These are phyloP conservation scores for Spongilla lacustris DNA, from an alignment of 37 sponge, comb jelly and placozoan genomes.

Conservation along the genomic window DNA sequence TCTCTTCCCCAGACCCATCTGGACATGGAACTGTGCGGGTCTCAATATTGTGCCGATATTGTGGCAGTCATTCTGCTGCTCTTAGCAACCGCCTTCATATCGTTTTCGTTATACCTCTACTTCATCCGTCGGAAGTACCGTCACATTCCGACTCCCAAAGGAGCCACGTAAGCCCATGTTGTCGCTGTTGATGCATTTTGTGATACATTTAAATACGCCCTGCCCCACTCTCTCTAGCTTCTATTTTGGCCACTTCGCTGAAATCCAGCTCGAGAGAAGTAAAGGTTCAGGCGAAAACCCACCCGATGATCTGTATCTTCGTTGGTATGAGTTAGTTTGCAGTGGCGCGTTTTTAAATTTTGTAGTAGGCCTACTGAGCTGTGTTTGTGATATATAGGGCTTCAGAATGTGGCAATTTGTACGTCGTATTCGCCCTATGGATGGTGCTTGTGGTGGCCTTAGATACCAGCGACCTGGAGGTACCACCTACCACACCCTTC, in stretches of 20 bases:
- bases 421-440: neutral
- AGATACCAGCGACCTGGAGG: neutral
- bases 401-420: neutral
- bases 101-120: constrained; percentile 6
- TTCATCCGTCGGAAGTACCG: neutral
- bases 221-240: neutral
- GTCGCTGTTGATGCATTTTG: neutral
- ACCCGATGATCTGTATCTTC: neutral
- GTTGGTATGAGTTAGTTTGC: too few species aligned
- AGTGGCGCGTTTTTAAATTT: too few species aligned
- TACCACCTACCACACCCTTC: neutral
- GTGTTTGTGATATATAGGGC: neutral
- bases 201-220: too few species aligned
- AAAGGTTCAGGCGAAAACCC: neutral
- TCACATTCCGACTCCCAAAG: constrained; percentile 18
- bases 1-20: too few species aligned
- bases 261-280: neutral
- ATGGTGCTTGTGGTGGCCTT: neutral
- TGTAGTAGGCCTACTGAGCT: too few species aligned
- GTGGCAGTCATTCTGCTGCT: neutral
- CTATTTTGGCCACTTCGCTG: neutral
- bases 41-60: neutral
- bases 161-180: neutral
- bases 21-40: too few species aligned
- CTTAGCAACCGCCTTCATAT: neutral